These are phyloP conservation scores for Saccopteryx bilineata DNA, from an alignment of 2,113 vertebrate genomes.

Conservation along the genomic window DNA sequence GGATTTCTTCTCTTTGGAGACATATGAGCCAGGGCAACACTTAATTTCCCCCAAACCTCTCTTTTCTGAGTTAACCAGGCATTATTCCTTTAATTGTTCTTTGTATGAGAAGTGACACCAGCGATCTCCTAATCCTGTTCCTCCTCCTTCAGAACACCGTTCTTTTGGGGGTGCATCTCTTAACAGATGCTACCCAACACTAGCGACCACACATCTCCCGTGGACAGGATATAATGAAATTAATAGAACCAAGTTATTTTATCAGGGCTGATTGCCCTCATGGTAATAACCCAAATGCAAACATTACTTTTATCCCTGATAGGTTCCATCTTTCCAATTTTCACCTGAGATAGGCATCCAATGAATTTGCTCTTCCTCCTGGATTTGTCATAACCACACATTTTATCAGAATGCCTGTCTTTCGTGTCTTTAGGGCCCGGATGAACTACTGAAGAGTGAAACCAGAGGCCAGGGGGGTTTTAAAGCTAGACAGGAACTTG, in stretches of 20 bases:
- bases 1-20: background rate
- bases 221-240: background rate
- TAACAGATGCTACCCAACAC: background rate
- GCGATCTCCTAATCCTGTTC: background rate
- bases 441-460: background rate
- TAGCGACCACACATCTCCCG: background rate
- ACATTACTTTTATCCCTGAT: background rate
- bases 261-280: background rate
- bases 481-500: slow-evolving; percentile 1
- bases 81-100: background rate
- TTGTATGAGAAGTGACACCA: background rate
- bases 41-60: background rate
- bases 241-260: background rate
- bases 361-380: background rate
- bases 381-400: background rate
- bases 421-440: background rate
- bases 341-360: background rate
- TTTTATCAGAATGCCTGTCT: background rate
- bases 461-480: background rate
- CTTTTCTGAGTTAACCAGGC: background rate
- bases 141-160: background rate
- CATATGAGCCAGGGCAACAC: background rate
- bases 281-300: background rate
- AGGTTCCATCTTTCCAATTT: slow-evolving; percentile 24
- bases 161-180: background rate